Evolutionary conservation across 2,113 vertebrate species (phyloP), one percentile per base, ranked within the genome.

Genomic region (Oryzias javanicus): DNA sequence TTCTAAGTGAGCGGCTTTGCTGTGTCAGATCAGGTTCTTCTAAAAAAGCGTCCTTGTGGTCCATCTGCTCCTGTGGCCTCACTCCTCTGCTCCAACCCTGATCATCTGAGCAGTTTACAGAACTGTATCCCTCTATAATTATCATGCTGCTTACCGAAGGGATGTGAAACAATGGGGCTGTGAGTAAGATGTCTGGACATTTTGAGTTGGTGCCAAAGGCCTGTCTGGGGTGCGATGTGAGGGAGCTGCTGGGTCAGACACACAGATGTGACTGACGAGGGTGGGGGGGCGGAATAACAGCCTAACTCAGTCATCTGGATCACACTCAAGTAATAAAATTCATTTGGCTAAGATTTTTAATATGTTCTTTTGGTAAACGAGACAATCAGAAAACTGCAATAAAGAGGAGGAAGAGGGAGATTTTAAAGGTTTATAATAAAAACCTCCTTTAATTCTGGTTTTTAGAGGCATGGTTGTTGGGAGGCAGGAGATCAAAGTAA

Each of bases 151-250:
- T 83, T 74, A 82, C 81, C 62, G 65, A 79, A 76, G 76, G 83
- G 78, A 88, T 86, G 77, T 80, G 88, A 88, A 88, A 87, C 86
- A 88, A 87, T 87, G 76, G 72, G 67, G 59, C 88, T 89, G 86
- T 89, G 86, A 89, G 86, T 88, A 86, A 89, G 88, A 86, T 42
- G 88, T 89, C 88, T 89, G 86, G 88, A 89, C 81, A 70, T 85
- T 84, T 88, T 89, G 86, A 85, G 76, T 55, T 48, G 0, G 49
- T 52, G 88, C 88, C 88, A 88, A 87, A 83, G 79, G 86, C 84
- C 86, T 88, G 83, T 88, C 86, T 87, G 80, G 86, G 77, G 74
- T 82, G 74, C 76, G 44, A 82, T 78, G 74, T 68, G 81, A 84
- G 74, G 69, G 73, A 27, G 74, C 67, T 51, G 78, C 83, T 65